Evolutionary conservation across 2,797 vertebrate genomes (phyloP), one percentile per base, ranked within the genome.

Genomic region (Bucorvus abyssinicus): DNA sequence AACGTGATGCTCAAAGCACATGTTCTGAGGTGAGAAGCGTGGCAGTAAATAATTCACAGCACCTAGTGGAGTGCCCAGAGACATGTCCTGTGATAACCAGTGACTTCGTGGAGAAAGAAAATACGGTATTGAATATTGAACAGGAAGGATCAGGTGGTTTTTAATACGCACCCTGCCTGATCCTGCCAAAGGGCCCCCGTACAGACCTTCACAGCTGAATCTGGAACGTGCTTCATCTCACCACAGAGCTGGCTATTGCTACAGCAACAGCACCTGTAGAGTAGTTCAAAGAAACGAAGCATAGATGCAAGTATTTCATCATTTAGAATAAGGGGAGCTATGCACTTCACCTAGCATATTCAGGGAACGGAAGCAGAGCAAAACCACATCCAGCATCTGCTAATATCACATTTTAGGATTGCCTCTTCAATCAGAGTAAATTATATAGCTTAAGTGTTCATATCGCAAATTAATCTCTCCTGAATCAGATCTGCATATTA

Each of bases 401-500:
- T 78, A 94, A 73, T 87, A 68, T 83, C 77, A 92, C 26, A 61
- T 91, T 89, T 80, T 67, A 94, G 83, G 81, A 57, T 93, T 97
- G 81, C 89, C 78, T 96, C 90, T 97, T 95, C 86, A 77, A 86
- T 94, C 90, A 91, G 79, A 87, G 90, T 87, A 96, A 97, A 95
- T 95, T 83, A 77, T 88, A 59, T 87, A 92, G 59, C 85, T 95
- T 96, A 93, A 97, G 87, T 78, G 77, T 94, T 97, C 84, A 65
- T 60, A 76, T 94, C 89, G 85, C 61, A 84, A 93, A 93, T 95
- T 97, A 97, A 97, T 92, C 89, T 94, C 87, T 87, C 78, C 57
- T 89, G 89, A 97, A 93, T 94, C 89, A 90, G 70, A 97, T 93
- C 85, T 96, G 94, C 85, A 76, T 95, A 95, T 91, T 93, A 94